A percentile compares a stretch with the other conserved stretches of the same genome.
phyloP scores from a whole-genome alignment of 1,140 invertebrate genomes.

The Euborellia annulipes region DNA sequence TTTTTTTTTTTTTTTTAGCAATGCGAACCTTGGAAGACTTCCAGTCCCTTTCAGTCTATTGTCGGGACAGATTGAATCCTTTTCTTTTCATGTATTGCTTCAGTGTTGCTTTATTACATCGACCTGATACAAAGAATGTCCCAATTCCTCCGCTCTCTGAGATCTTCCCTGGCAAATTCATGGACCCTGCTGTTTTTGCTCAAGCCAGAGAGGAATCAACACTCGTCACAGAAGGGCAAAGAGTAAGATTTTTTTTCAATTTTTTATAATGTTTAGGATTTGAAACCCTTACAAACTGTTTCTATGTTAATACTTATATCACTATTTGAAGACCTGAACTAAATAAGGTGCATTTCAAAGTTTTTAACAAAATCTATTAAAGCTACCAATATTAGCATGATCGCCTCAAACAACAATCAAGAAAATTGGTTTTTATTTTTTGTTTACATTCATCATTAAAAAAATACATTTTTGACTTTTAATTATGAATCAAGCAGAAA shows the following conservation, averaged over 20 bases:
- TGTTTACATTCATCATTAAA: no score
- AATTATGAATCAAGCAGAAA: no score
- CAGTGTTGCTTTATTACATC: constrained; percentile 57
- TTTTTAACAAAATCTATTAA: no score
- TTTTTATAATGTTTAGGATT: no score
- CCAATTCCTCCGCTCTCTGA: constrained; percentile 51
- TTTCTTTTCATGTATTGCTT: constrained; percentile 61
- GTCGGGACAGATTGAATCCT: constrained; percentile 55
- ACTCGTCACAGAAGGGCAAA: constrained; percentile 40
- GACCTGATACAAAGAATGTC: constrained; percentile 52
- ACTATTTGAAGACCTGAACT: no score
- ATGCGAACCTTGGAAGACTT: constrained; percentile 54
- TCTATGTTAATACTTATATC: no score
- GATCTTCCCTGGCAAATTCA: constrained; percentile 60
- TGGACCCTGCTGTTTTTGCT: constrained; percentile 52
- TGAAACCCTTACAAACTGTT: no score
- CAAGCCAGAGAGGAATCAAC: constrained; percentile 48
- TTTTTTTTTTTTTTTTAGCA: constrained; percentile 27
- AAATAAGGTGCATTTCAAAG: no score
- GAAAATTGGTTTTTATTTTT: no score
- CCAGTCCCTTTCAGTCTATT: constrained; percentile 48
- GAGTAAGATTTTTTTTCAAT: constrained; percentile 30
- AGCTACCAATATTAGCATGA: no score
- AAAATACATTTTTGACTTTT: no score
- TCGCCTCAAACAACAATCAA: no score